Conservation (phyloP, 2,113 vertebrate species). For the Notarius quadriscutis region DNA sequence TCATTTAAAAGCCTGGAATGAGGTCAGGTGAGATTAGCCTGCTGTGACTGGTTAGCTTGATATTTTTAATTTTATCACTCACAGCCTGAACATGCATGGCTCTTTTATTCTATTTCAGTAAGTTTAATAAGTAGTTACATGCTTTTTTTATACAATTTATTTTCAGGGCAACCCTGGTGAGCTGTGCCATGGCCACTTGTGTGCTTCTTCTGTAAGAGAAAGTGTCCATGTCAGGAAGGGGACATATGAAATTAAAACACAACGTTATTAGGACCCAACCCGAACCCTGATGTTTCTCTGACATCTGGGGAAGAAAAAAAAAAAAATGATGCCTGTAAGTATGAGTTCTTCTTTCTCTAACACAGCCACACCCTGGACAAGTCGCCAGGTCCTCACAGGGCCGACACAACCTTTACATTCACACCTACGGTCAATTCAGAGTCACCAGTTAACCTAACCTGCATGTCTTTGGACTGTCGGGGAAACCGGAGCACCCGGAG, state of each 20-base stretch:
- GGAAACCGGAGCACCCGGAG: too few relatives aligned
- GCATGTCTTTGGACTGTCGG: too few relatives aligned
- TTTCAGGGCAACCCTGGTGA: neutral
- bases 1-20: neutral
- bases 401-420: too few relatives aligned
- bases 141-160: neutral
- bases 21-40: neutral
- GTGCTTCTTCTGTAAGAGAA: neutral
- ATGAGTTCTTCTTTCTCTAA: neutral
- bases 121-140: neutral
- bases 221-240: slow-evolving; percentile 16
- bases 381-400: too few relatives aligned
- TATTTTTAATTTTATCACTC: neutral
- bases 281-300: slow-evolving; percentile 52
- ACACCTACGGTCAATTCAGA: too few relatives aligned
- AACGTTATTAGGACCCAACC: slow-evolving; percentile 18
- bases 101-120: neutral
- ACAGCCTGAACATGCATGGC: neutral
- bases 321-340: slow-evolving; percentile 57
- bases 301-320: slow-evolving; percentile 17
- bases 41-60: neutral
- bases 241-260: neutral
- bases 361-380: too few relatives aligned
- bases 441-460: too few relatives aligned
- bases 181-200: neutral